Evolutionary conservation across 2,888 invertebrate species (phyloP), one percentile per base, ranked within the genome.

Genomic region (Nowickia ferox): DNA sequence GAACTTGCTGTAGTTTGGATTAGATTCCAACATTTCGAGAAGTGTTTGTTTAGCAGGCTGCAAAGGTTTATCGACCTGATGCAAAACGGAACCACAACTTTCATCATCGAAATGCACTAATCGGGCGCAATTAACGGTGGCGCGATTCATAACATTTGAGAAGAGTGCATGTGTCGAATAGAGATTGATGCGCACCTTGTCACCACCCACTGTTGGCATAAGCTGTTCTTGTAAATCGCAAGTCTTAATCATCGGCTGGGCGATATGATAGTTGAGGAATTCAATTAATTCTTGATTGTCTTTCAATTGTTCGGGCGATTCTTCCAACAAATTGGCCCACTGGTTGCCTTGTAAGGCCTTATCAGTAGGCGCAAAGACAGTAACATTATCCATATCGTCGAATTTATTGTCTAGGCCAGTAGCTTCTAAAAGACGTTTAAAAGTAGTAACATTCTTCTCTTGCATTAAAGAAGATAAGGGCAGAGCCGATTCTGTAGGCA

Each of bases 41-140:
- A 93, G 89, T 86, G 90, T 93, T 91, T 92, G 89, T 72, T 91
- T 90, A 40, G 93, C 92, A 55, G 92, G 90, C 1, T 93, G 88
- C 44, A 95, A 90, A 22, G 95, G 93, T 88, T 94, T 94, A 89
- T 95, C 95, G 1, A 96, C 93, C 89, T 95, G 94, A 89, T 96
- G 95, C 22, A 96, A 92, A 10, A 95, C 94, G 0, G 95, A 95
- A 78, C 95, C 95, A 88, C 96, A 96, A 46, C 95, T 95, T 89
- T 95, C 94, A 84, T 95, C 94, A 88, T 95, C 95, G 78, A 94
- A 94, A 87, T 94, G 94, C 1, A 94, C 93, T 13, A 96, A 90
- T 10, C 94, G 93, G 1, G 95, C 95, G 90, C 96, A 96, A 90
- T 96, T 96, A 0, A 95, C 95, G 0, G 96, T 95, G 1, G 95